These are phyloP conservation scores for Agelastica alni DNA, from an alignment of 2,888 invertebrate genomes.

Conservation along the genomic window DNA sequence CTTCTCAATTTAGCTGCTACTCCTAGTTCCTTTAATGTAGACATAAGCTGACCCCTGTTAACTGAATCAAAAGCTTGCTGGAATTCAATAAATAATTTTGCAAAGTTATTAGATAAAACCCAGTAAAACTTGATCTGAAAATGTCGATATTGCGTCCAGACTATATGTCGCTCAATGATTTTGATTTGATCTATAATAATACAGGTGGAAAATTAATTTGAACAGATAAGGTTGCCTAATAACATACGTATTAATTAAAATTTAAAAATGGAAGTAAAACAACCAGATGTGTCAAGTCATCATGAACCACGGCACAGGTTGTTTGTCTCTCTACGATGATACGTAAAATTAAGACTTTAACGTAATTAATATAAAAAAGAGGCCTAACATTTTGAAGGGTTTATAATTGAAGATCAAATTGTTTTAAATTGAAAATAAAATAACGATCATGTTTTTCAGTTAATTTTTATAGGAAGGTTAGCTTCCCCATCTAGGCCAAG, in stretches of 20 bases:
- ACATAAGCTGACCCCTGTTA: no score
- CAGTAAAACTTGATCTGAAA: conserved; percentile 73
- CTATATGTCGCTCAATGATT: background rate
- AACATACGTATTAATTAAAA: conserved; percentile 21
- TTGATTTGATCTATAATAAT: conserved; percentile 5
- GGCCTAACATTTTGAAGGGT: no score
- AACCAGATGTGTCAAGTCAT: conserved; percentile 8
- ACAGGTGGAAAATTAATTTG: conserved; percentile 15
- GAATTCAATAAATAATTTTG: no score
- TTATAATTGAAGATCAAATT: no score
- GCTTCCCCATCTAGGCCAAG: no score
- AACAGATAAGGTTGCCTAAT: conserved; percentile 14
- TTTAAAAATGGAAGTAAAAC: conserved; percentile 3
- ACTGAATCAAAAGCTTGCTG: no score
- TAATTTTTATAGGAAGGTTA: no score
- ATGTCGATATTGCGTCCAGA: background rate
- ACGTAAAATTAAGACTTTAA: background rate
- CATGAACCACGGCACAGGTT: background rate
- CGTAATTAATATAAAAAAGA: background rate
- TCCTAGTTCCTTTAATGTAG: no score
- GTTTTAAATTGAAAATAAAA: no score
- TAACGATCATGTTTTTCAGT: no score
- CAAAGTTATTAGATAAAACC: no score
- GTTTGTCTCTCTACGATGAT: background rate
- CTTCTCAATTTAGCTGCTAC: no score